Base-by-base conservation (phyloP, 2,888 invertebrate species). In the Euplagia quadripunctaria region DNA sequence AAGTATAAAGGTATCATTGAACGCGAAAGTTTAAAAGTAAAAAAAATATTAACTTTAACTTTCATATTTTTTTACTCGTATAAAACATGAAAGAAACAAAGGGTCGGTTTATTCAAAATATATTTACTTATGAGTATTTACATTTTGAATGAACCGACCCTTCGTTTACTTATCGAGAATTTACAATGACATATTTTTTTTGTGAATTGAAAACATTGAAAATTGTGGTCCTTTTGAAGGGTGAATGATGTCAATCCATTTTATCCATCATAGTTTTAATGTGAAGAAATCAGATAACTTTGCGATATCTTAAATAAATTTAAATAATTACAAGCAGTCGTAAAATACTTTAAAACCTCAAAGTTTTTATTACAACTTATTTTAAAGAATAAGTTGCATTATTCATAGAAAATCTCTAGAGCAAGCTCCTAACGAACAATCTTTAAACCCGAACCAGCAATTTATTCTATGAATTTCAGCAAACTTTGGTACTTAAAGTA, bases 381-480 rank as follows among this genome's bases (percentile, higher is more conserved):
- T 74, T 75, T 72, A 58, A 64, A 72, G 70, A 74, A 43, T 65
- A 72, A 78, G 72, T 70, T 83, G 83, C 76, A 81, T 81, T 75
- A 83, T 83, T 81, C 70, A 81, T 81, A 61, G 43, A 46, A 66
- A 73, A 51, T 55, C 68, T 70, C 58, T 46, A 64, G 68, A 75
- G 72, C 52, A 69, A 70, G 20, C 72, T 75, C 68, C 20, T 46
- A 69, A 75, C 70, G 68, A 68, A 68, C 42, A 52, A 55, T 75
- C 73, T 80, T 73, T 71, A 69, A 73, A 71, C 51, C 70, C 69
- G 72, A 78, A 76, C 78, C 61, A 71, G 69, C n/a, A 75, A 73
- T 75, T 70, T 75, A 72, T 72, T 51, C 72, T 17, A 72, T 49
- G 78, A 73, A 76, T 73, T 79, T 70, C 61, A 76, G 67, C 66